phyloP scores from a whole-genome alignment of 2,888 invertebrate species.

The Helleia helle region DNA sequence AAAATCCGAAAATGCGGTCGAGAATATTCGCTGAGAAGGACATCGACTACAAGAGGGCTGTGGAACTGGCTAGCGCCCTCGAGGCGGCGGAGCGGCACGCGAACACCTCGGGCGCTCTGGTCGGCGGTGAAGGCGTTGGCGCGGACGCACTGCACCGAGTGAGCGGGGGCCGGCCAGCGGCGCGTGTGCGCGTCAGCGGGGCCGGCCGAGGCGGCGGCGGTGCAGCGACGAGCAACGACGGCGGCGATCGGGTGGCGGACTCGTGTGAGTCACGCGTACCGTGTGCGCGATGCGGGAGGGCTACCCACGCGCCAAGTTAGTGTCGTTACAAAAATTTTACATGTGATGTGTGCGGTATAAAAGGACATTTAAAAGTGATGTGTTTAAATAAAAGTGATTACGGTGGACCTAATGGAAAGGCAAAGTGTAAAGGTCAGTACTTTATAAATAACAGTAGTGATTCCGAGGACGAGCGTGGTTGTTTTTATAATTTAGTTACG shows the following conservation, averaged over 20 bases:
- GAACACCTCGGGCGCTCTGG: neutral
- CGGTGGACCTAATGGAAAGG: neutral
- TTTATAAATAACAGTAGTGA: slow-evolving; percentile 14
- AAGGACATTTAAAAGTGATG: slow-evolving; percentile 11
- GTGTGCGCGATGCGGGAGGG: neutral
- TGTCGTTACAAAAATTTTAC: neutral
- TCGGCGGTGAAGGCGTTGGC: neutral
- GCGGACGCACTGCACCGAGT: neutral
- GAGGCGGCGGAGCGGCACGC: slow-evolving; percentile 1
- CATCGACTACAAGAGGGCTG: slow-evolving; percentile 22
- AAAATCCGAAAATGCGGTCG: slow-evolving; percentile 22
- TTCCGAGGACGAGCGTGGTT: slow-evolving; percentile 11
- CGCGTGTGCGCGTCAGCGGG: neutral
- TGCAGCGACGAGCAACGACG: neutral
- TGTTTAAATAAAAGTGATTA: slow-evolving; percentile 8
- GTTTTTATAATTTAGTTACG: slow-evolving; percentile 16
- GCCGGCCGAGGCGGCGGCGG: neutral
- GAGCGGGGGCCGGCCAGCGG: neutral
- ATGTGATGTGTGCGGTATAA: neutral
- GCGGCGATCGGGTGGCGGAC: neutral
- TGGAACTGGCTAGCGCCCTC: slow-evolving; percentile 22
- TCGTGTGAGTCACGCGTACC: neutral
- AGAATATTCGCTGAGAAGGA: slow-evolving; percentile 25
- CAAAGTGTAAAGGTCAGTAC: slow-evolving; percentile 9
- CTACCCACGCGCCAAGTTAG: neutral